Percentiles rank a stretch among this genome's conserved stretches.
phyloP scores from a whole-genome alignment of 2,888 invertebrate genomes.

The Trisateles emortualis region DNA sequence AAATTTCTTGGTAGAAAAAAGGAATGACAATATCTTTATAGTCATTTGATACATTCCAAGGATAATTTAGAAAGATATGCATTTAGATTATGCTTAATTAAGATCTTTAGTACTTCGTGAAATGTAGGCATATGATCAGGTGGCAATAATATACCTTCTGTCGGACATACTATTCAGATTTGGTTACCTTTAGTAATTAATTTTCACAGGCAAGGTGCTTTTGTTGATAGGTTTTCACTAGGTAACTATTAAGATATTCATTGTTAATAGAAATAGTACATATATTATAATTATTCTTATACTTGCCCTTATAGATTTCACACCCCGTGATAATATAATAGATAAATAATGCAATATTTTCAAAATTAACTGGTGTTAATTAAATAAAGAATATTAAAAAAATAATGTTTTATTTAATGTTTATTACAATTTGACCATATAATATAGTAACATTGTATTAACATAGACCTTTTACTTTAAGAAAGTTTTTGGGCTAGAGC shows the following conservation, averaged over 20 bases:
- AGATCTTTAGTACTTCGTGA: neutral
- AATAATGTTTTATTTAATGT: conserved; percentile 23
- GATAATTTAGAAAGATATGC: neutral
- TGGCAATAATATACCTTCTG: neutral
- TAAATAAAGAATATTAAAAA: conserved; percentile 31
- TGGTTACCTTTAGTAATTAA: conserved; percentile 10
- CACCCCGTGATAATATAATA: conserved; percentile 68
- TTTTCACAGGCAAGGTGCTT: conserved; percentile 7
- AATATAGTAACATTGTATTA: neutral
- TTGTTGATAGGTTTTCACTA: conserved; percentile 13
- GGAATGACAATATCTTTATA: too few species aligned
- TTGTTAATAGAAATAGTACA: conserved; percentile 35
- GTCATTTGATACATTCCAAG: neutral
- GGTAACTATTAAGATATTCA: conserved; percentile 14
- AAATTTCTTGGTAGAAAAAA: neutral
- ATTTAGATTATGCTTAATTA: neutral
- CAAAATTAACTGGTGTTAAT: conserved; percentile 62
- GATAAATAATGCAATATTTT: conserved; percentile 48
- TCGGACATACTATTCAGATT: neutral
- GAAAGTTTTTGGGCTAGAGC: neutral
- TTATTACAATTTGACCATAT: conserved; percentile 34
- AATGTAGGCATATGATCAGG: neutral
- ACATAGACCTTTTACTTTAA: neutral
- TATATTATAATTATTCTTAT: conserved; percentile 49
- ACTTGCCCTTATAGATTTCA: conserved; percentile 65